These are phyloP conservation scores for Podarcis lilfordi DNA, from an alignment of 2,797 vertebrate species.

Conservation along the genomic window DNA sequence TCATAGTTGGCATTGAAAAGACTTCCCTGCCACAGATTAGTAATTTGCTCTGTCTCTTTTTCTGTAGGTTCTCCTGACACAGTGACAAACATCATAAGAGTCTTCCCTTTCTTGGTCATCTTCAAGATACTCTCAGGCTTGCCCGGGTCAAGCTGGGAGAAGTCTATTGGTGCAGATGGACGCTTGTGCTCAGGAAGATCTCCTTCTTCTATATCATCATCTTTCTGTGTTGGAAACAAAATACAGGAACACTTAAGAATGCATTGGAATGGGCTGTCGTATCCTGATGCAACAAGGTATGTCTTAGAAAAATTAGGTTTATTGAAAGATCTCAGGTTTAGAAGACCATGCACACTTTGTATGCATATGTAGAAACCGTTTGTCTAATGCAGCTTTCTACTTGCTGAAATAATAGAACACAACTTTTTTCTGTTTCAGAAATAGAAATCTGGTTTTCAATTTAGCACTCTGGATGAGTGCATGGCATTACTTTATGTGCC, in stretches of 20 bases:
- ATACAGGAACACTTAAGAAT: not conserved
- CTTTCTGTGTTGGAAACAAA: constrained; percentile 78
- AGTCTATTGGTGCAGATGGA: constrained; percentile 89
- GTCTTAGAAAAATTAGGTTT: not conserved
- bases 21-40: constrained; percentile 93
- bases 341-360: not conserved
- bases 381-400: too few species aligned
- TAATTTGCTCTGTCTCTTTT: constrained; percentile 95
- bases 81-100: constrained; percentile 95
- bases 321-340: not conserved
- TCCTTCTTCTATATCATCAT: constrained; percentile 95
- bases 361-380: too few species aligned
- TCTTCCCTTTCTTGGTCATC: constrained; percentile 95
- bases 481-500: too few species aligned
- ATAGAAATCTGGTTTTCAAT: too few species aligned
- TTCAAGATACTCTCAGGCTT: constrained; percentile 92
- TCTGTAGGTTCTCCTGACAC: constrained; percentile 91
- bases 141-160: constrained; percentile 89
- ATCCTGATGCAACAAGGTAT: not conserved
- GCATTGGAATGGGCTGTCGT: not conserved
- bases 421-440: too few species aligned
- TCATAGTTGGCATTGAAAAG: constrained; percentile 98
- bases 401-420: too few species aligned
- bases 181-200: constrained; percentile 95
- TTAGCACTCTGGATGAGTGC: too few species aligned